Conservation (phyloP, 2,113 vertebrate species). For the Atractosteus spatula region DNA sequence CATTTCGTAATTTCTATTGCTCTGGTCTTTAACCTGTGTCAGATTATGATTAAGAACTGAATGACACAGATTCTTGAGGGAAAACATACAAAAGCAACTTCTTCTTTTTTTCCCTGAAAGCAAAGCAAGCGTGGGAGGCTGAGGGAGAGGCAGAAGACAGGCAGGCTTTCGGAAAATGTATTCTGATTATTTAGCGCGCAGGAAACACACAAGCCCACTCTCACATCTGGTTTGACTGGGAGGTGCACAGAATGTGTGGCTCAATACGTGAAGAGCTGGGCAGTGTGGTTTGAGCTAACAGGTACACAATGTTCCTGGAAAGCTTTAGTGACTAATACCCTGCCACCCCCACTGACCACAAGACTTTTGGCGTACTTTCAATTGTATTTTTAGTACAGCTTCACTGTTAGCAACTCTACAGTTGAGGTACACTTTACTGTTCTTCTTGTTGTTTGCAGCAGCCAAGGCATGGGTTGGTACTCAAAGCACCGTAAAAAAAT, state of each 20-base stretch:
- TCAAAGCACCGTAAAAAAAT: no score
- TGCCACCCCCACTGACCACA: conserved; percentile 40
- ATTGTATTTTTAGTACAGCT: conserved; percentile 7
- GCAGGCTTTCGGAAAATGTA: no score
- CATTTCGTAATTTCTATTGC: no score
- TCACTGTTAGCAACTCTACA: conserved; percentile 7
- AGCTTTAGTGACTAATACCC: conserved; percentile 51
- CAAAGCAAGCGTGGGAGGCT: not conserved
- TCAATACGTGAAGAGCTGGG: conserved; percentile 4
- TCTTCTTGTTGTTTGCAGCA: no score
- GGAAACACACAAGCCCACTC: not conserved
- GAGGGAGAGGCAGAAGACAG: conserved; percentile 10
- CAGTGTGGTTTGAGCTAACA: conserved; percentile 26
- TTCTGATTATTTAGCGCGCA: no score
- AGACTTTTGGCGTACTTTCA: conserved; percentile 21
- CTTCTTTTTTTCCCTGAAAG: no score
- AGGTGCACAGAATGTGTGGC: not conserved
- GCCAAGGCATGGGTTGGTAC: no score
- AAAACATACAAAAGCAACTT: no score
- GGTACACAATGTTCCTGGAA: conserved; percentile 61
- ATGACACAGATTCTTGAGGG: no score
- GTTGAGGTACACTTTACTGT: no score
- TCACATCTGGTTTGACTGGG: not conserved
- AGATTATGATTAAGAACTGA: no score
- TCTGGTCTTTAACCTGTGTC: no score